Conservation (phyloP, 2,888 invertebrate species). For the Calameuta idolon region DNA sequence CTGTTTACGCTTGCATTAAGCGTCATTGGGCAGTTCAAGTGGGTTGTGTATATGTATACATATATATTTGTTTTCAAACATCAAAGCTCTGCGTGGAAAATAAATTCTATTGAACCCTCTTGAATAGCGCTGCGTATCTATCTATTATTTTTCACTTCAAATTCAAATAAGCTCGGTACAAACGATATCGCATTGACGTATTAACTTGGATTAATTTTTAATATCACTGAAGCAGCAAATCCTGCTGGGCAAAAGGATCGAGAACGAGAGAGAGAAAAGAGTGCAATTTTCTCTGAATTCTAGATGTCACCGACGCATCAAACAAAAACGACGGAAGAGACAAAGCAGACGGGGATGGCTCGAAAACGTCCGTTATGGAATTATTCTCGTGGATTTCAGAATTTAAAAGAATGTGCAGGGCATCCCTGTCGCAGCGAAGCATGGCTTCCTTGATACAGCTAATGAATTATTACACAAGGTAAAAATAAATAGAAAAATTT, state of each 20-base stretch:
- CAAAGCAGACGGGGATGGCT: slow-evolving; percentile 15
- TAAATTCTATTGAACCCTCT: neutral
- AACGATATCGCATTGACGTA: neutral
- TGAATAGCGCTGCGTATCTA: neutral
- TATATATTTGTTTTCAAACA: neutral
- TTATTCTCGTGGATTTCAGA: slow-evolving; percentile 55
- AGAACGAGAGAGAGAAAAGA: neutral
- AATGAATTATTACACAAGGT: slow-evolving; percentile 60
- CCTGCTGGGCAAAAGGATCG: neutral
- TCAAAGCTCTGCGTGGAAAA: neutral
- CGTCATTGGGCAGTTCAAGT: neutral
- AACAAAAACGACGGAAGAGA: slow-evolving; percentile 7
- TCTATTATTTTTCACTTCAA: neutral
- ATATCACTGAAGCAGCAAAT: neutral
- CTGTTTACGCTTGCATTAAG: neutral
- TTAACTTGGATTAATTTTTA: neutral
- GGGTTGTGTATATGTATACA: neutral
- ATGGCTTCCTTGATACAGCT: slow-evolving; percentile 55
- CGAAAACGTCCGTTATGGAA: slow-evolving; percentile 36
- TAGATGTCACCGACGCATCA: slow-evolving; percentile 9
- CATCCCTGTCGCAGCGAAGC: slow-evolving; percentile 45
- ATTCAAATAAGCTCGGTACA: neutral
- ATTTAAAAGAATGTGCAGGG: slow-evolving; percentile 54
- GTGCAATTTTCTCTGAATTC: neutral
- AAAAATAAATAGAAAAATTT: slow-evolving; percentile 24